Base-by-base conservation (phyloP, 2,888 invertebrate species). In the Lasius platythorax region DNA sequence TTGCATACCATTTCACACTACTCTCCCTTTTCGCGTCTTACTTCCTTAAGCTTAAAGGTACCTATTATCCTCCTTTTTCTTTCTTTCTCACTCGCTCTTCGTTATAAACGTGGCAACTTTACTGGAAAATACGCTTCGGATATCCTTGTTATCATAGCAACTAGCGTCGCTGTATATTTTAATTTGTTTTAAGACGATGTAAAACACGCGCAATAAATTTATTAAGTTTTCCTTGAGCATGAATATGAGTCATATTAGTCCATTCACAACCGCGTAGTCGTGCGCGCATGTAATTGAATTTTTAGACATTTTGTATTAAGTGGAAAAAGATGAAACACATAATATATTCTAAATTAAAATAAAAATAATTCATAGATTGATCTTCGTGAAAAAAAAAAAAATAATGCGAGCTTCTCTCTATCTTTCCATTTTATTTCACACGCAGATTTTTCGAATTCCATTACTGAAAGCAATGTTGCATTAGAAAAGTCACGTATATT, bases 1-100 rank as follows among this genome's bases (percentile, higher is more conserved):
- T 91, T 81, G 74, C 87, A 75, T 53, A 72, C 43, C 43, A 61
- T 46, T 78, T 61, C 85, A 74, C 64, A 61, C 18, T 50, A 12
- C 28, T 37, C 23, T 33, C 12, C 2, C 11, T 33, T 28, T 66
- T 23, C 12, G 0, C 30, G 15, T 56, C 43, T n/a, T 33, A n/a
- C 43, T 40, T 15, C 3, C 8, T 61, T 30, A n/a, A 68, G 23
- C 15, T 68, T 30, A n/a, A 43, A 68, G 58, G 68, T 53, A 56
- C 8, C 37, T n/a, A 33, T n/a, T 30, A 6, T 33, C 3, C 3
- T 28, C 30, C 11, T 15, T 15, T 33, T 8, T 50, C n/a, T 33
- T 40, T 37, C n/a, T 30, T 33, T 23, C 18, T 2, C 11, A 9
- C 11, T 64, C 5, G 23, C 28, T 66, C 37, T 12, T 40, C n/a